Evolutionary conservation across 1,140 invertebrate species (phyloP).

Genomic region (Euborellia annulipes): DNA sequence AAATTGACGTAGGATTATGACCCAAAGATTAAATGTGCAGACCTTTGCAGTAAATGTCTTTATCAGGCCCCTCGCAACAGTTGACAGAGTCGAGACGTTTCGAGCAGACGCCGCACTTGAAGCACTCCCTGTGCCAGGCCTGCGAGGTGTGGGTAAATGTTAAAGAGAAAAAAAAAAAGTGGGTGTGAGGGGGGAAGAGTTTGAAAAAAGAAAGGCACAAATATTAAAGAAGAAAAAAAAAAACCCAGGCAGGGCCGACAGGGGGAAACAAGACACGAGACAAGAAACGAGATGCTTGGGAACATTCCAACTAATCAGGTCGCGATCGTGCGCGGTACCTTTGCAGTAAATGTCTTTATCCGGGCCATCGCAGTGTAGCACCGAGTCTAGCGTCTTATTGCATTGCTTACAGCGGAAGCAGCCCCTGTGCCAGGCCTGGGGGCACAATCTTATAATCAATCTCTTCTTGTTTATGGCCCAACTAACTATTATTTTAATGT

Average conservation of each 20-base stretch:
- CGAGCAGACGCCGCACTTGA: conserved; percentile 83
- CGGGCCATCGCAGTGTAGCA: conserved; percentile 81
- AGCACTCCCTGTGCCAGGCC: conserved; percentile 87
- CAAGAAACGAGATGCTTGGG: conserved; percentile 10
- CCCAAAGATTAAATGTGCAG: conserved; percentile 24
- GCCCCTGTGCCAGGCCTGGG: conserved; percentile 72
- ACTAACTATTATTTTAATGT: too few relatives aligned
- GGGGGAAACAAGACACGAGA: conserved; percentile 6
- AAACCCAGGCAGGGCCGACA: conserved; percentile 5
- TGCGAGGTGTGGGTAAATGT: conserved; percentile 17
- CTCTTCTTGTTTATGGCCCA: too few relatives aligned
- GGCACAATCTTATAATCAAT: too few relatives aligned
- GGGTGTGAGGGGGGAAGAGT: too few relatives aligned
- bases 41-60: conserved; percentile 97
- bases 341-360: conserved; percentile 85
- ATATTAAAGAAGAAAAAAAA: conserved; percentile 9
- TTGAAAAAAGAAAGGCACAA: too few relatives aligned
- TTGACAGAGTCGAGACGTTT: conserved; percentile 93
- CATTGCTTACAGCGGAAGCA: conserved; percentile 85
- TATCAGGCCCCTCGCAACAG: conserved; percentile 88
- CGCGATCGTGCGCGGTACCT: conserved; percentile 44
- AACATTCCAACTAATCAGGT: conserved; percentile 14
- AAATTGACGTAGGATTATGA: too few relatives aligned
- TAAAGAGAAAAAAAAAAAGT: too few relatives aligned
- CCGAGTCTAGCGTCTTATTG: conserved; percentile 82